Base-by-base conservation (phyloP, 92 coral and sea anemone genomes). In the Pocillopora grandis region DNA sequence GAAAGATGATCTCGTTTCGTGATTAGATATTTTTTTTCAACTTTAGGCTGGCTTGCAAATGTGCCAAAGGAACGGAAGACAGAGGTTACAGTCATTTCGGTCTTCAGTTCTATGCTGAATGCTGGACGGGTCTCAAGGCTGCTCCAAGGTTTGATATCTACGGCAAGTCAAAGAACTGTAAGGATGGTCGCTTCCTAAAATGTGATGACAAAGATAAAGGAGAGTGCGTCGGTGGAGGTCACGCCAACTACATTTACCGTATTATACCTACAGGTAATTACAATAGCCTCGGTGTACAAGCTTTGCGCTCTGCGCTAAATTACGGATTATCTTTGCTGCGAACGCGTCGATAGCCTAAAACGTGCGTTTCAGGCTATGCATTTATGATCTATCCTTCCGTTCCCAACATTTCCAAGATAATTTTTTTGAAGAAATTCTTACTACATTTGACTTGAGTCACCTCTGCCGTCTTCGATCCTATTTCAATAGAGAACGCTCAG, bases 91-190 rank as follows among this genome's bases (percentile, higher is more conserved):
- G 58, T 12, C 57, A 75, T 21, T 91, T 91, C 76, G 92, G 94
- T 8, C 87, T 91, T 56, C 94, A 91, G 76, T 88, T 76, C 48
- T 91, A 85, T 63, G 94, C 90, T 11, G 94, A 91, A 75, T 91
- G 94, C 62, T 91, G 94, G 94, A 76, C 85, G 35, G 98, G 90
- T 18, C 78, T 77, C 5, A 62, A 75, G 16, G 92, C 70, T 33
- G 59, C 13, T 18, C 88, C 84, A 63, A 36, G 37, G 58, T 92
- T 72, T 75, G 75, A 78, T 59, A 83, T 55, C 42, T 84, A 91
- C 18, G 92, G 94, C 15, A 72, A 89, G 36, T 76, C 92, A 13
- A 49, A 62, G 17, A 57, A 77, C 20, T 80, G 90, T 57, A 66
- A 69, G 27, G 80, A 79, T 10, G 68, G 66, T 7, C 16, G 19